Evolutionary conservation across 2,888 invertebrate genomes (phyloP), one percentile per base, ranked within the genome.

Genomic region (Drosophila gaucha): DNA sequence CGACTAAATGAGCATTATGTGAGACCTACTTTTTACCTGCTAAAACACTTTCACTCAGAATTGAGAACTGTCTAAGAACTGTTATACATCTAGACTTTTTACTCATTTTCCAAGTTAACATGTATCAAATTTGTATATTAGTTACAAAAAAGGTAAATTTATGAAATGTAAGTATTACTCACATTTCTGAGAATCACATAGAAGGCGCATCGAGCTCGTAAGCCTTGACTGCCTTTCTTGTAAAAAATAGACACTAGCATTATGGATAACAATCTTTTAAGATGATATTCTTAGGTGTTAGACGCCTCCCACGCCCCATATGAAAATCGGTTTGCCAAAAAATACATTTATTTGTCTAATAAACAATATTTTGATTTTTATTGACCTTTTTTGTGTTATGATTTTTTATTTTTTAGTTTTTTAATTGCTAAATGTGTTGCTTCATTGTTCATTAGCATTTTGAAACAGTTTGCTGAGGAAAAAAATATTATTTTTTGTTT

Each of bases 361-460:
- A 85, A 80, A 85, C 80, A 80, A 80, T 80, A 76, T 73, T 80
- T 80, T 78, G 63, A 73, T 73, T 84, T 80, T 80, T 80, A 84
- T 80, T 80, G 75, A 80, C 78, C 72, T 28, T 73, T 69, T 62
- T 72, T 50, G 50, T 57, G 44, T 60, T 71, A 38, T 57, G 50
- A 43, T 26, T 60, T 63, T 24, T n/a, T n/a, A n/a, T n/a, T n/a
- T n/a, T n/a, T n/a, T n/a, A n/a, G 28, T 28, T 28, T 8, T 44
- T 28, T 65, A 38, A 47, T 65, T 71, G 51, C 60, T 63, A 67
- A 72, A 20, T 46, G 54, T 67, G 35, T 35, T 57, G 52, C 44
- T 8, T 22, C 18, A 26, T 18, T 35, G 28, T 44, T 44, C 56
- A 31, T 28, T 50, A 33, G 54, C 56, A 56, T 57, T 57, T 35